Base-by-base conservation (phyloP, 2,797 vertebrate species). In the Parambassis ranga region DNA sequence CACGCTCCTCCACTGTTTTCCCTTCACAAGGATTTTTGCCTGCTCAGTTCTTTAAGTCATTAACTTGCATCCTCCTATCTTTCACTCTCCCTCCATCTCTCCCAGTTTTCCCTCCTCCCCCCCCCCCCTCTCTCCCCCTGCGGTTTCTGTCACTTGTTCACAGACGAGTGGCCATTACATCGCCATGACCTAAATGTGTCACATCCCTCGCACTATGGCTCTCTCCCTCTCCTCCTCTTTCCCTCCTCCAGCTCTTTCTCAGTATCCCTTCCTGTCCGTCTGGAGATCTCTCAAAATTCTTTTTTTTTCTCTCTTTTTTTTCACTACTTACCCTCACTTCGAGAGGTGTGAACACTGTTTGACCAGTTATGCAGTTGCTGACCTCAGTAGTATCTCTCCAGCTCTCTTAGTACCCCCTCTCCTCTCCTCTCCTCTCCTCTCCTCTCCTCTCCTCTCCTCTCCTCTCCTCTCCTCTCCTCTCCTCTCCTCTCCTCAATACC, bases 181-280 rank as follows among this genome's bases (percentile, higher is more conserved):
- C 92, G 81, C 82, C 64, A 67, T 91, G 92, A 92, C 92, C 92
- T 91, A 91, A 92, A 93, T 93, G 88, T 93, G 92, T 93, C 92
- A 92, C 82, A 49, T 76, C 74, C 66, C 75, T 81, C 83, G 69
- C 74, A 69, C 79, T 77, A 61, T 60, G 28, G 48, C 71, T 72
- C 82, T 66, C 55, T 73, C 68, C 62, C 71, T 76, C 69, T 81
- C 48, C 47, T 46, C 51, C 51, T 57, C 58, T 28, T 49, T 39
- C 31, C 38, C 59, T 68, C 77, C 65, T 70, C 53, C 55, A n/a
- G 11, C 71, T 66, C 53, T 62, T 50, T 76, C 42, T 41, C 26
- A 70, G 62, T 60, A 75, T 77, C 52, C 19, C 60, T 65, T 65
- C 33, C 74, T 67, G 70, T 84, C 71, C 56, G 38, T 81, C 75